Base-by-base conservation (phyloP, 2,797 vertebrate genomes). In the Chiroxiphia lanceolata region DNA sequence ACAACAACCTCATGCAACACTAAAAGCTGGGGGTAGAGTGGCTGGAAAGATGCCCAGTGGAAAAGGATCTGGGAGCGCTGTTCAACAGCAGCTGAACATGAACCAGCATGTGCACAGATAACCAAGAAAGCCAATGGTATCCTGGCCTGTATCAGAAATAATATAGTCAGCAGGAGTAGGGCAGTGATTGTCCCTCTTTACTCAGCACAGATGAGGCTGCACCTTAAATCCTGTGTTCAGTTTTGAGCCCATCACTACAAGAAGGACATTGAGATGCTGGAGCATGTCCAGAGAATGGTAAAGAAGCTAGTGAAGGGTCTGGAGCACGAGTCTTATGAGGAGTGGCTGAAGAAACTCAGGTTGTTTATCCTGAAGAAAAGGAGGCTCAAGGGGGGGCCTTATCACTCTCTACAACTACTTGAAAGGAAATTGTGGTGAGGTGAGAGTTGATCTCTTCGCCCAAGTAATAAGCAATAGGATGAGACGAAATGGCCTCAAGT, bases 331-430 rank as follows among this genome's bases (percentile, higher is more conserved):
- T 26, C 7, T 34, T 42, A 2, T 8, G 14, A 47, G 25, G 23
- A 40, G 12, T 13, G 31, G 25, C 38, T 60, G 45, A 47, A 21
- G 17, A 3, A 61, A 36, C 10, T 36, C 21, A 21, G 17, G 5
- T 11, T 59, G 6, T 33, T 54, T 36, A 33, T 2, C 31, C 21
- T 31, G 31, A 29, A 60, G 47, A 6, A 54, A 60, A 60, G 12
- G 34, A 68, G 6, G 6, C 33, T 51, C 40, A 19, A 61, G 47
- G 14, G 34, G 38, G 20, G 25, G 47, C 18, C 15, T n/a, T 44
- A 18, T n/a, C 1, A 16, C 3, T 10, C 19, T 34, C 6, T 29
- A 6, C 4, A 11, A 42, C 29, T 40, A 34, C 1, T 0, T 33
- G 17, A 27, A 47, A 60, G 5, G 14, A 53, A 2, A 6, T 23